Evolutionary conservation across 2,113 vertebrate genomes (phyloP), one percentile per base, ranked within the genome.

Genomic region (Lontra canadensis): DNA sequence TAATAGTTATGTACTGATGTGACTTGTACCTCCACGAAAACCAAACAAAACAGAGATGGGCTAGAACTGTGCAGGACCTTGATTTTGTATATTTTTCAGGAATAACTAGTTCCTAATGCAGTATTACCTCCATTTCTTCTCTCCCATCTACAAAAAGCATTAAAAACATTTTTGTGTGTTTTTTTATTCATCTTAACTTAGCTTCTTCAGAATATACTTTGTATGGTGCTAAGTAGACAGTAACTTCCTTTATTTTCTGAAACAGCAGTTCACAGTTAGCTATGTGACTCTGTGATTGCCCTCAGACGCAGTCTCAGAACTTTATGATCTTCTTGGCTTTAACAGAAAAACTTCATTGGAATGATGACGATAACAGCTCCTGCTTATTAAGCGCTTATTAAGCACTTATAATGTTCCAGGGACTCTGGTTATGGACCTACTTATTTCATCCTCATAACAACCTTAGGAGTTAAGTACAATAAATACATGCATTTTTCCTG

Each of bases 191-290:
- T 67, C 84, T 65, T 88, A 78, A 86, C 82, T 65, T 89, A 73
- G 0, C 89, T 96, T 73, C 36, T 82, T 47, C 23, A n/a, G 67
- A 90, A 78, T 82, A 14, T 44, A 34, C 26, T 69, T 65, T 88
- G 34, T 9, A 4, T 65, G 13, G 29, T 55, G 13, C n/a, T 91
- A 57, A 29, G 6, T 21, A 92, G 20, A 92, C 23, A 91, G 42
- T 85, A 34, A 76, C 18, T 88, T 87, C 67, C 79, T 73, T 80
- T 49, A 65, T 89, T 93, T 91, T 93, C 82, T 95, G 80, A 52
- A 85, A 42, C 20, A 87, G 52, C 26, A 34, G 74, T 84, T 86
- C 59, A 18, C 36, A 10, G 71, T 82, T 65, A 81, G 57, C 81
- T 36, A 0, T 73, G 25, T n/a, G 65, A 42, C n/a, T 88, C 89